A percentile compares a stretch with the other conserved stretches of the same genome.
Conservation (phyloP, 37 sponge, comb jelly and placozoan species). For the Halisarca cf. caerulea region DNA sequence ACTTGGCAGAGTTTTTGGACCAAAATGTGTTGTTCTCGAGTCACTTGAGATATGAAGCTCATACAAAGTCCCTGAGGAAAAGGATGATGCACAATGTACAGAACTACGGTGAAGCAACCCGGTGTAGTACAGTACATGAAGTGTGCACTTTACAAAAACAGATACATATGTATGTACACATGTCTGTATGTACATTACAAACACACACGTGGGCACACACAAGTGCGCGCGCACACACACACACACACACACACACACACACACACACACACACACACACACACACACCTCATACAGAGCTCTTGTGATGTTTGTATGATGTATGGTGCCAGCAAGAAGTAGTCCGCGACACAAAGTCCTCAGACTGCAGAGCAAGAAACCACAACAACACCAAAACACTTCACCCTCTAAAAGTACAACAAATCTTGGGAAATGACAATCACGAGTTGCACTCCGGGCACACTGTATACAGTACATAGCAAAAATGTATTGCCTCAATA, state of each 20-base stretch:
- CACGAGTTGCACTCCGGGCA: not conserved
- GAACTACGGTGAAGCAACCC: not conserved
- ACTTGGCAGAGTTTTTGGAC: constrained; percentile 26
- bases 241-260: constrained; percentile 31
- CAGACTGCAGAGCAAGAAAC: constrained; percentile 49
- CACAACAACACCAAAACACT: too few relatives aligned
- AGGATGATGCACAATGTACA: too few relatives aligned
- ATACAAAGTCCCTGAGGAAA: constrained; percentile 56
- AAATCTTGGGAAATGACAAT: too few relatives aligned
- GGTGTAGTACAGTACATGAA: not conserved
- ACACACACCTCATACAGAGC: constrained; percentile 84
- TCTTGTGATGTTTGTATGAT: constrained; percentile 54
- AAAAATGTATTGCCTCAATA: too few relatives aligned
- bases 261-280: too few relatives aligned
- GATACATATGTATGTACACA: not conserved
- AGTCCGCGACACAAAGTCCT: constrained; percentile 91
- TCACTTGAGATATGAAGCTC: constrained; percentile 65
- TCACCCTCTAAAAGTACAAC: too few relatives aligned
- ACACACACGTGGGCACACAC: too few relatives aligned
- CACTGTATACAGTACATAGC: too few relatives aligned
- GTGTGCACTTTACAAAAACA: not conserved
- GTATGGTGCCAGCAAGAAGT: constrained; percentile 54
- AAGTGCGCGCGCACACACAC: too few relatives aligned
- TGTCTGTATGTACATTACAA: too few relatives aligned
- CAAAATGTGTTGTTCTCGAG: constrained; percentile 42